phyloP scores from a whole-genome alignment of 2,797 vertebrate genomes.

The Molothrus ater region DNA sequence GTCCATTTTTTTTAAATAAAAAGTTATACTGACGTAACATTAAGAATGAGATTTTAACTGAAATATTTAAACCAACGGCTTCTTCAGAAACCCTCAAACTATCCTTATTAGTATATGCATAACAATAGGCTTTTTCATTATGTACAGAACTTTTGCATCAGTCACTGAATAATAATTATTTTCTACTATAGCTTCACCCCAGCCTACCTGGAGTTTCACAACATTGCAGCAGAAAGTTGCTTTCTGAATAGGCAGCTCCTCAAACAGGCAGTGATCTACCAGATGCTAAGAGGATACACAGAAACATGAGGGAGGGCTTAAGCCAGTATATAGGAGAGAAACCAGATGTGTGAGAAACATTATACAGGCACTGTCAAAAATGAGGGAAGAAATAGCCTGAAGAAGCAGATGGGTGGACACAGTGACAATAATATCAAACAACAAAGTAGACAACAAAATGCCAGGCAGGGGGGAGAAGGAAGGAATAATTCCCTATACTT shows the following conservation, averaged over 20 bases:
- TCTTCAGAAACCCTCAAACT: slow-evolving; percentile 67
- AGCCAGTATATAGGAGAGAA: slow-evolving; percentile 27
- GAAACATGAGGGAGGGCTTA: slow-evolving; percentile 60
- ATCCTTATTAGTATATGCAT: slow-evolving; percentile 49
- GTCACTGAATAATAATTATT: slow-evolving; percentile 33
- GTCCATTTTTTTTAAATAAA: not conserved
- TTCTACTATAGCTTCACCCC: not conserved
- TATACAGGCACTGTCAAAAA: slow-evolving; percentile 43
- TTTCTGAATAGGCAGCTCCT: slow-evolving; percentile 28
- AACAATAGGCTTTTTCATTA: slow-evolving; percentile 64
- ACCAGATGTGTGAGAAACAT: slow-evolving; percentile 51
- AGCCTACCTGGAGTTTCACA: slow-evolving; percentile 24
- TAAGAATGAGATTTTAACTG: slow-evolving; percentile 71
- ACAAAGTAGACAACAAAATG: slow-evolving; percentile 39
- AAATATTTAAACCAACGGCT: slow-evolving; percentile 68
- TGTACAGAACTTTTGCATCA: slow-evolving; percentile 33
- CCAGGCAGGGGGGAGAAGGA: accelerated
- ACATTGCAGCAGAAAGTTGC: slow-evolving; percentile 1
- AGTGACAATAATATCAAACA: slow-evolving; percentile 45
- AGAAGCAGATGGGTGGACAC: slow-evolving; percentile 60
- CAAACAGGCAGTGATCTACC: slow-evolving; percentile 30
- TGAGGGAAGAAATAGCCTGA: slow-evolving; percentile 15
- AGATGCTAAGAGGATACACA: slow-evolving; percentile 65
- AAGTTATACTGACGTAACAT: slow-evolving; percentile 53
- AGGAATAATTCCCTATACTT: not conserved